A percentile compares a stretch with the other conserved stretches of the same genome.
Evolutionary conservation across 2,797 vertebrate genomes (phyloP).

Genomic region (Sebastes cheni): DNA sequence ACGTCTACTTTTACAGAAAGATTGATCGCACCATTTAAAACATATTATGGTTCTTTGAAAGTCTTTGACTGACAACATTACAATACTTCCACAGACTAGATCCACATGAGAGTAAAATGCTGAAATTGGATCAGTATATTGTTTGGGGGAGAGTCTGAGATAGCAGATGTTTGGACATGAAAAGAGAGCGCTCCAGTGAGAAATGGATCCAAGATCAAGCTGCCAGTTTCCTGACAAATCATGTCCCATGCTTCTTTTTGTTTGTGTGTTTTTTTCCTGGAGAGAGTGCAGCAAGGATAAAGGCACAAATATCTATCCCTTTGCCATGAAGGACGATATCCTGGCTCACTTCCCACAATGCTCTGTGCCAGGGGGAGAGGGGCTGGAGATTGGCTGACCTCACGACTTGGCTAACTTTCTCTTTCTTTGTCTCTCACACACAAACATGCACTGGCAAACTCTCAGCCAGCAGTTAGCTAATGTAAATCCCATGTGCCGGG

Average conservation of each 20-base stretch:
- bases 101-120: neutral
- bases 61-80: neutral
- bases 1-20: neutral
- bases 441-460: neutral
- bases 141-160: neutral
- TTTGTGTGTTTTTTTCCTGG: conserved; percentile 20
- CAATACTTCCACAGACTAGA: neutral
- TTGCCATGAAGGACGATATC: conserved; percentile 12
- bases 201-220: conserved; percentile 1
- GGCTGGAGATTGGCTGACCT: conserved; percentile 21
- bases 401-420: neutral
- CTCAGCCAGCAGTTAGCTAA: neutral
- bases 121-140: neutral
- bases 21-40: conserved; percentile 9
- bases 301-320: conserved; percentile 10
- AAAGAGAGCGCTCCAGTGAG: neutral
- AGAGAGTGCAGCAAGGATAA: neutral
- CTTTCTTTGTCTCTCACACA: neutral
- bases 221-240: conserved; percentile 8
- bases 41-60: neutral
- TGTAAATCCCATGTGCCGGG: conserved; percentile 7
- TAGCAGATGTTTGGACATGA: neutral
- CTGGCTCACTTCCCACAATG: conserved; percentile 23
- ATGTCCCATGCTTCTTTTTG: neutral
- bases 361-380: conserved; percentile 15